These are phyloP conservation scores for Drosophila bunnanda DNA, from an alignment of 2,888 invertebrate species.

Conservation along the genomic window DNA sequence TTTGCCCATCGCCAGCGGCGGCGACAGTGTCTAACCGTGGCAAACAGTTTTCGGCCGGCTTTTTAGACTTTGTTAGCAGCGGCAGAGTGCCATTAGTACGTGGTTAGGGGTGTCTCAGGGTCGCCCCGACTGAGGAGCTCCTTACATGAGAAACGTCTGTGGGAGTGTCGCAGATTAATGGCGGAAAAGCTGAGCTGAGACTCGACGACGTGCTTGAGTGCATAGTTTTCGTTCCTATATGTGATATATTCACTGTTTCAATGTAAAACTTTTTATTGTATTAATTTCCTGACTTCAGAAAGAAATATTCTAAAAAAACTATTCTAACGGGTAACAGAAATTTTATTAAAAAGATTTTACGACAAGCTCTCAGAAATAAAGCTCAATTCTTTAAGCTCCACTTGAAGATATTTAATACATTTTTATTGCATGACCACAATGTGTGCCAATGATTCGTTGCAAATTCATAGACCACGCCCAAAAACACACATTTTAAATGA, in stretches of 20 bases:
- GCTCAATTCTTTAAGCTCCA: not conserved
- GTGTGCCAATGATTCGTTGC: conserved; percentile 11
- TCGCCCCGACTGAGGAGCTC: not conserved
- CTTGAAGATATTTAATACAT: conserved; percentile 9
- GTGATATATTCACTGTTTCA: not conserved
- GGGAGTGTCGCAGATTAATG: conserved; percentile 63
- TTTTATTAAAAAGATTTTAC: not conserved
- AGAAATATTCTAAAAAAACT: not conserved
- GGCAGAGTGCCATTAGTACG: conserved; percentile 54
- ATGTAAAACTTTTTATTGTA: not conserved
- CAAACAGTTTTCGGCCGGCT: conserved; percentile 65
- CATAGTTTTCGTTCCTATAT: conserved; percentile 42
- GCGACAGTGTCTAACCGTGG: conserved; percentile 39
- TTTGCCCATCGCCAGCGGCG: conserved; percentile 61
- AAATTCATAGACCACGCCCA: conserved; percentile 14
- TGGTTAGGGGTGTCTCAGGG: conserved; percentile 7
- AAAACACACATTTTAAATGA: conserved; percentile 32
- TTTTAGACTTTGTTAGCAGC: conserved; percentile 52
- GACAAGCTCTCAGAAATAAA: not conserved
- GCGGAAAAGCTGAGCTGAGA: conserved; percentile 12
- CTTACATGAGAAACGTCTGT: conserved; percentile 51
- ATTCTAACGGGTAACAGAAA: not conserved
- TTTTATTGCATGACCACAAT: conserved; percentile 3
- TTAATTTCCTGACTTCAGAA: not conserved
- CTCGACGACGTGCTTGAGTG: conserved; percentile 61